These are phyloP conservation scores for Thymelicus sylvestris DNA, from an alignment of 2,888 invertebrate genomes.

Conservation along the genomic window DNA sequence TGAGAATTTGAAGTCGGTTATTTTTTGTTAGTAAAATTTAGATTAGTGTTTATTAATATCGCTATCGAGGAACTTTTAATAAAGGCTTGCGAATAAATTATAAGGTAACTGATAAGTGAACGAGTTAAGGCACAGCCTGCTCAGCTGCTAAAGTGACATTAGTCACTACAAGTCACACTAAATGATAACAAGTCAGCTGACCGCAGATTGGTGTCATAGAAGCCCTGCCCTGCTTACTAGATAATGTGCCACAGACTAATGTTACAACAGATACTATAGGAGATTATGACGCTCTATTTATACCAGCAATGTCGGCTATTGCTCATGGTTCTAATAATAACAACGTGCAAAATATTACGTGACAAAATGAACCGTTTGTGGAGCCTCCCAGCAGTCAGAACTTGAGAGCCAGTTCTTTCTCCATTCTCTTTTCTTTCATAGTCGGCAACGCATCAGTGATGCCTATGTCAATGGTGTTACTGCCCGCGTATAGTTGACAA, in stretches of 20 bases:
- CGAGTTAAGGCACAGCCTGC: background rate
- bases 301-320: background rate
- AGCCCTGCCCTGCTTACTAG: slow-evolving; percentile 68
- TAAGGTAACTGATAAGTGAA: background rate
- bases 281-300: background rate
- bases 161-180: slow-evolving; percentile 46
- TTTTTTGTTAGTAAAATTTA: no score
- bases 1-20: no score
- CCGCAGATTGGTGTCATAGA: slow-evolving; percentile 71
- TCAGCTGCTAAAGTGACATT: slow-evolving; percentile 19
- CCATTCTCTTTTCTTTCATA: no score
- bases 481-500: no score
- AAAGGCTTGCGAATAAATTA: background rate
- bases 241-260: slow-evolving; percentile 18
- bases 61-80: background rate
- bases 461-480: no score
- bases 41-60: background rate
- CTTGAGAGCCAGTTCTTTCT: no score
- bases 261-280: slow-evolving; percentile 6
- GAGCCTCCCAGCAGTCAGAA: no score
- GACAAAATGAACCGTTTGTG: no score
- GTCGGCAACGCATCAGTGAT: no score
- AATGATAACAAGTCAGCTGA: slow-evolving; percentile 67
- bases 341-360: no score
- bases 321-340: no score